Conservation (phyloP, 2,113 vertebrate species). For the Entelurus aequoreus region DNA sequence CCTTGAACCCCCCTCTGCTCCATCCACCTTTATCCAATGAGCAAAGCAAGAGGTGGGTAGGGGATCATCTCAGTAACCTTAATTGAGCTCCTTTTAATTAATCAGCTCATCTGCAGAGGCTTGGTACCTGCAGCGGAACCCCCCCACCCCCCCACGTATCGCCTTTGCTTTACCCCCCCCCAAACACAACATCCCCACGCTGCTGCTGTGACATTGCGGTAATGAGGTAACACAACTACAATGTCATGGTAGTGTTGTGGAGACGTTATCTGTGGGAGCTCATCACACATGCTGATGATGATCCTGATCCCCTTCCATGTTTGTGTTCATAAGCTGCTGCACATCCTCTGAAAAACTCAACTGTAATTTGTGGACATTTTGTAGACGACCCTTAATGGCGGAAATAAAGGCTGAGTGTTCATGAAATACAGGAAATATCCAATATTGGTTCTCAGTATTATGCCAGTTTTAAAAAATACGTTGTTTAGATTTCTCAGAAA, state of each 20-base stretch:
- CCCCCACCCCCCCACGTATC: neutral
- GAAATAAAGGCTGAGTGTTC: neutral
- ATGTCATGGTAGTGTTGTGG: slow-evolving; percentile 70
- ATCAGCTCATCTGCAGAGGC: slow-evolving; percentile 70
- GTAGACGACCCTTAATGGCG: neutral
- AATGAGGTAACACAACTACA: slow-evolving; percentile 72
- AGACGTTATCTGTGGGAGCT: slow-evolving; percentile 71
- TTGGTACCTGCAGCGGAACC: slow-evolving; percentile 66
- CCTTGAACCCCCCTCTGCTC: slow-evolving; percentile 24
- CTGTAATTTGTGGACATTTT: neutral
- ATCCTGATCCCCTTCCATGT: slow-evolving; percentile 72
- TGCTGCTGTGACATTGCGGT: slow-evolving; percentile 70
- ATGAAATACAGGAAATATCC: neutral
- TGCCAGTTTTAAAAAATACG: neutral
- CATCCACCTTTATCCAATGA: slow-evolving; percentile 55
- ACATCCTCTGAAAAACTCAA: neutral
- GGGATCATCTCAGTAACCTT: slow-evolving; percentile 66
- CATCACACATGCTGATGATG: slow-evolving; percentile 73
- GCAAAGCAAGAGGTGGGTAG: slow-evolving; percentile 20
- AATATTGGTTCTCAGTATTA: neutral
- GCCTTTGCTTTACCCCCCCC: slow-evolving; percentile 8
- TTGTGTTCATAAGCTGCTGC: slow-evolving; percentile 24
- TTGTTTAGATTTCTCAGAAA: neutral
- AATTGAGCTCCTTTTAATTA: slow-evolving; percentile 74
- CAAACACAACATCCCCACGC: slow-evolving; percentile 60